Evolutionary conservation across 2,797 vertebrate genomes (phyloP).

Genomic region (Acanthornis magna): DNA sequence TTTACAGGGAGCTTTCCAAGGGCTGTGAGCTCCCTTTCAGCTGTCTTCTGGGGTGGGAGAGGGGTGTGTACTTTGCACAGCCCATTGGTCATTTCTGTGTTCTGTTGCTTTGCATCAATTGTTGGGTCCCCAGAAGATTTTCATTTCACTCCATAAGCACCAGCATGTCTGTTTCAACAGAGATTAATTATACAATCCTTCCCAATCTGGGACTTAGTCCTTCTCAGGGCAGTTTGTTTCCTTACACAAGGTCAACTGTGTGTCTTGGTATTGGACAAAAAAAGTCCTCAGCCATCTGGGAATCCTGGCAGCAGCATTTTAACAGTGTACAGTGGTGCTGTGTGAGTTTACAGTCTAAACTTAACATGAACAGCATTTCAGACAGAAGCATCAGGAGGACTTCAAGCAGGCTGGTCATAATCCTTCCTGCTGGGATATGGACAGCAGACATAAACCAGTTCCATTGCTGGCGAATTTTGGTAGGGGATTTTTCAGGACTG

Average conservation of each 20-base stretch:
- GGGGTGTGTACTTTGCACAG: neutral
- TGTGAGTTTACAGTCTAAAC: neutral
- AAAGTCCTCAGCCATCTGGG: neutral
- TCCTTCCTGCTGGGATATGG: neutral
- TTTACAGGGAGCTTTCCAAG: neutral
- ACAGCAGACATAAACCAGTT: neutral
- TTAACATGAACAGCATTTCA: neutral
- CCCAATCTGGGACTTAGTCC: neutral
- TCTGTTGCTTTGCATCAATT: neutral
- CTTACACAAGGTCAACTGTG: neutral
- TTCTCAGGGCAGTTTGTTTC: neutral
- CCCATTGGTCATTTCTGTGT: neutral
- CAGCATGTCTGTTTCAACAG: neutral
- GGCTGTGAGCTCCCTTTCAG: neutral
- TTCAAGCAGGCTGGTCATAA: neutral
- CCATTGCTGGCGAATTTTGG: neutral
- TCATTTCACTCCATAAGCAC: neutral
- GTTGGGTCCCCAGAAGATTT: neutral
- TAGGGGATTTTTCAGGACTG: neutral
- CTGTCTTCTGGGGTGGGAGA: neutral
- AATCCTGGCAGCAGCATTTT: neutral
- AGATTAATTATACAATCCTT: neutral
- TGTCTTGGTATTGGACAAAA: neutral
- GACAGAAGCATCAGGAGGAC: neutral
- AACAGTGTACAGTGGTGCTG: neutral